Evolutionary conservation across 2,888 invertebrate species (phyloP), one percentile per base, ranked within the genome.

Genomic region (Cetonia aurata): DNA sequence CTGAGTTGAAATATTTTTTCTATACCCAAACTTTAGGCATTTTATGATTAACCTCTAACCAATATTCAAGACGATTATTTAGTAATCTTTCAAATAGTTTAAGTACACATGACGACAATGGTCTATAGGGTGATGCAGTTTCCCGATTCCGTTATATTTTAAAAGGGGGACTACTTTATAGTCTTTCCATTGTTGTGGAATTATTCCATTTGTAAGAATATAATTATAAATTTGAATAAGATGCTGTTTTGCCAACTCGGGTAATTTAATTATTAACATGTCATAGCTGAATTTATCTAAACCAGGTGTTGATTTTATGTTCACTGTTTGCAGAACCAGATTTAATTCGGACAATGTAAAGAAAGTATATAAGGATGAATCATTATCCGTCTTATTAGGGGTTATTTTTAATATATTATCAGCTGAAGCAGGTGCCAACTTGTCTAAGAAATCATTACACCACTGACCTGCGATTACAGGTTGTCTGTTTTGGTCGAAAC

Each of bases 41-140:
- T 53, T 53, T 53, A 10, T 53, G 19, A 31, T 53, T 53, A 4
- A 2, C 3, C 12, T 53, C 53, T 31, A 53, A 13, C 53, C 53
- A 53, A 1, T 53, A 53, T 13, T 53, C 31, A 12, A 25, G 2
- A 2, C 53, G 25, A 13, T 53, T 3, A 12, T 53, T 31, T 31
- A 53, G 12, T 3, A 53, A 12, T 13, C 12, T 53, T 31, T 25
- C 53, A 53, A 53, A 53, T 25, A 53, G 6, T 53, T 53, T 53
- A 2, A 31, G 12, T 10, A 53, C 0, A 10, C n/a, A 33, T 10
- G 52, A 52, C 1, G 52, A 52, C 17, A 52, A 9, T 6, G 52
- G 52, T 12, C 19, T 52, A 17, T 52, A 25, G 44, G 12, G 6
- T n/a, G n/a, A n/a, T n/a, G n/a, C n/a, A n/a, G 3, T 46, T 46